Conservation (phyloP, 2,888 invertebrate species). For the Lasioglossum oenotherae region DNA sequence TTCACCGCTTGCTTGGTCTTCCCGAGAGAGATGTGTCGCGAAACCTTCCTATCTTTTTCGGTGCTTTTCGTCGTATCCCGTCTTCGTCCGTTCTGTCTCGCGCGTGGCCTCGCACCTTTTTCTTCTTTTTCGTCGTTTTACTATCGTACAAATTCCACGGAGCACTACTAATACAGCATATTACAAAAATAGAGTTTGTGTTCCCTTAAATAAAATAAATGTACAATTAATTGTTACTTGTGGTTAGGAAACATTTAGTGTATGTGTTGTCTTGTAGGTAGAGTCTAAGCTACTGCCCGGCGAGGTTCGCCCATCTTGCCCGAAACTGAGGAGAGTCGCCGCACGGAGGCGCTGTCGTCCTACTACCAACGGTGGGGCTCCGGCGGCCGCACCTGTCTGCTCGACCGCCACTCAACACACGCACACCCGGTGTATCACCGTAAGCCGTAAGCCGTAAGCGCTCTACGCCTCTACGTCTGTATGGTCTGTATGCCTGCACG, state of each 20-base stretch:
- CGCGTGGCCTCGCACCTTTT: constrained; percentile 28
- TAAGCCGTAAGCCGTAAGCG: neutral
- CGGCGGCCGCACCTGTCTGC: constrained; percentile 80
- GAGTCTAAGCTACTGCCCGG: constrained; percentile 84
- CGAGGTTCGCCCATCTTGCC: constrained; percentile 83
- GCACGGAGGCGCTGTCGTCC: constrained; percentile 73
- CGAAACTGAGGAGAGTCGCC: constrained; percentile 78
- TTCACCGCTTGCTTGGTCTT: constrained; percentile 36
- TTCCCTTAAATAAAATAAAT: constrained; percentile 78
- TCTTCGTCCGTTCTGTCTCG: constrained; percentile 38
- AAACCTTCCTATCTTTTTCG: constrained; percentile 47
- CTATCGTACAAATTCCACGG: constrained; percentile 67
- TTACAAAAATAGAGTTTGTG: constrained; percentile 79
- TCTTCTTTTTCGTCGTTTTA: constrained; percentile 43
- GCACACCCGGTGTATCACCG: constrained; percentile 43
- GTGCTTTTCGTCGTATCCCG: constrained; percentile 41
- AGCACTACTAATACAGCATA: constrained; percentile 73
- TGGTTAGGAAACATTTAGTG: constrained; percentile 79
- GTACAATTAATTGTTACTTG: constrained; percentile 77
- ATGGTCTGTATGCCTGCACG: neutral
- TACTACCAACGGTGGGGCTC: constrained; percentile 71
- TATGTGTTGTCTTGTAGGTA: constrained; percentile 82
- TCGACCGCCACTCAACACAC: constrained; percentile 65
- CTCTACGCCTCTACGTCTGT: neutral
- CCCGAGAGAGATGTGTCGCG: constrained; percentile 36